A percentile compares a stretch with the other conserved stretches of the same genome.
These are phyloP conservation scores for Protosalanx chinensis DNA, from an alignment of 2,797 vertebrate genomes.

Conservation along the genomic window DNA sequence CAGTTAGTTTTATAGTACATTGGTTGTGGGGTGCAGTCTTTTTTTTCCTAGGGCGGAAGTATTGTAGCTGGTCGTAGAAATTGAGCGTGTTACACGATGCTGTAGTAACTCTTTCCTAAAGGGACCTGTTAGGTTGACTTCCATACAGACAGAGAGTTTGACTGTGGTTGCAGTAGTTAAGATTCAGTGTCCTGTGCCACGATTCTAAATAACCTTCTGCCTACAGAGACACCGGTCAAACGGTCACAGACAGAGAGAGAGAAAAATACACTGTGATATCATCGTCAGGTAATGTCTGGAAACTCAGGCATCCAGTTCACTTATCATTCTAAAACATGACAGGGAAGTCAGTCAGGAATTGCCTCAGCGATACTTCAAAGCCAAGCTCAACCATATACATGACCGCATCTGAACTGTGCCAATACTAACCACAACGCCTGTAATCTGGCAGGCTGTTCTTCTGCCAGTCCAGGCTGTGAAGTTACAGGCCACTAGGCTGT, in stretches of 20 bases:
- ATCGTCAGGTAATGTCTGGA: not conserved
- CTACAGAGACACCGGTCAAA: not conserved
- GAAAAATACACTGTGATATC: not conserved
- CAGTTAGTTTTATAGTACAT: not conserved
- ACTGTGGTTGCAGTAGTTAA: not conserved
- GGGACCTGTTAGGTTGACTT: not conserved
- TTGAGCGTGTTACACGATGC: constrained; percentile 1
- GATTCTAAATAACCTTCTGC: not conserved
- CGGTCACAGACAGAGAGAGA: constrained; percentile 7
- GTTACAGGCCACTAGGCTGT: constrained; percentile 54
- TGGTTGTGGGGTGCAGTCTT: constrained; percentile 2
- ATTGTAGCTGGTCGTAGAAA: not conserved
- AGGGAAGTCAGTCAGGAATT: constrained; percentile 52
- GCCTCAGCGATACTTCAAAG: constrained; percentile 63
- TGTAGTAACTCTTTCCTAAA: not conserved
- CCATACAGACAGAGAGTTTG: not conserved
- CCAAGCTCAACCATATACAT: constrained; percentile 56
- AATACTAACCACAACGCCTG: constrained; percentile 48
- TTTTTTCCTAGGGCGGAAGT: not conserved
- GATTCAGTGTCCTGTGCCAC: not conserved
- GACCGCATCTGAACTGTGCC: constrained; percentile 55
- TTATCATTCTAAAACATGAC: constrained; percentile 42
- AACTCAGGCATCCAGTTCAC: constrained; percentile 20
- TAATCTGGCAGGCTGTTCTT: constrained; percentile 62
- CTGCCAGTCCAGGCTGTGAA: constrained; percentile 63